These are phyloP conservation scores for Zapornia atra DNA, from an alignment of 2,113 vertebrate genomes.

Conservation along the genomic window DNA sequence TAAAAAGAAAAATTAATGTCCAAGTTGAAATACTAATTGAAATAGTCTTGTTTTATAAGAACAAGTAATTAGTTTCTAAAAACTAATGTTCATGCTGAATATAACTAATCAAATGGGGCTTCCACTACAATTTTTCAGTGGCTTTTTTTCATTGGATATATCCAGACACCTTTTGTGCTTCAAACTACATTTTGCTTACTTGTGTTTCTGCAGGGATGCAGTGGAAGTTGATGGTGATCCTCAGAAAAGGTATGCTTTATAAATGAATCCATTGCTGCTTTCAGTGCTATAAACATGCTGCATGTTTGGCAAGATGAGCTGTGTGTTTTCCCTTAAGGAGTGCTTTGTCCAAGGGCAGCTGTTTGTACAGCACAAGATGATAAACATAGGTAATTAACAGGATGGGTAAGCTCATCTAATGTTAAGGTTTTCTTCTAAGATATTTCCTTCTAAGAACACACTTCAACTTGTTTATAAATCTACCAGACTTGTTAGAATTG, in stretches of 20 bases:
- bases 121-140: not conserved
- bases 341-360: not conserved
- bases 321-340: not conserved
- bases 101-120: not conserved
- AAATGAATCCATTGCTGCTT: not conserved
- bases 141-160: not conserved
- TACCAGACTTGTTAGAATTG: not conserved
- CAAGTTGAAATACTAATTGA: not conserved
- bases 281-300: not conserved
- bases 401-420: not conserved
- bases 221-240: conserved; percentile 80
- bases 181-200: not conserved
- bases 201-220: conserved; percentile 74
- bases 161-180: not conserved
- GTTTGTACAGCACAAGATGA: not conserved
- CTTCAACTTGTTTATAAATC: not conserved
- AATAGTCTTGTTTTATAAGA: not conserved
- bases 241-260: conserved; percentile 76
- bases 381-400: not conserved
- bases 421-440: not conserved
- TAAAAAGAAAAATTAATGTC: not conserved
- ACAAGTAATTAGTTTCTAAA: not conserved
- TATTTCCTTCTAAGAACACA: not conserved
- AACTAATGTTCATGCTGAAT: not conserved
- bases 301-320: not conserved